These are phyloP conservation scores for Heteromurus nitidus DNA, from an alignment of 2,888 invertebrate species.

Conservation along the genomic window DNA sequence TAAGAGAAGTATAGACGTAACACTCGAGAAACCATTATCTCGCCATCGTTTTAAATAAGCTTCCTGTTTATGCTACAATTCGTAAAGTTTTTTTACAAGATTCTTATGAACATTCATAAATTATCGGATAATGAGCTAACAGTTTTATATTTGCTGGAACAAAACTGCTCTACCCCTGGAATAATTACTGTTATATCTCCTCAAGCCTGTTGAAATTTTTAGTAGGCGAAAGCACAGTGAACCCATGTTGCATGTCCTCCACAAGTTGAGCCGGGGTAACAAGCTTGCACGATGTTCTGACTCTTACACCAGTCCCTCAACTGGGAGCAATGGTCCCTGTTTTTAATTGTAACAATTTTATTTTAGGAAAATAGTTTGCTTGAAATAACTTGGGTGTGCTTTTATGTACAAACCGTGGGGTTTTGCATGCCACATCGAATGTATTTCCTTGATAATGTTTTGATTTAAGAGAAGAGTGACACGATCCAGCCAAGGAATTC, in stretches of 20 bases:
- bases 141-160: not conserved
- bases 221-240: conserved; percentile 13
- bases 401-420: not conserved
- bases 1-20: conserved; percentile 18
- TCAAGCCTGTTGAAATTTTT: too few relatives aligned
- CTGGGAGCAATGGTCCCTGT: not conserved
- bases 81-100: not conserved
- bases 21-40: not conserved
- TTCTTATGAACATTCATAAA: conserved; percentile 19
- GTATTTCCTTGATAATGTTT: conserved; percentile 13
- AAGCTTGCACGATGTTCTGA: not conserved
- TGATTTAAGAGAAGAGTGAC: not conserved
- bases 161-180: not conserved
- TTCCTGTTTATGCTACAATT: conserved; percentile 40
- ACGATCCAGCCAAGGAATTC: not conserved
- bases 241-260: conserved; percentile 23
- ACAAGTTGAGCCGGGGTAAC: conserved; percentile 3
- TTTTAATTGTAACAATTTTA: not conserved
- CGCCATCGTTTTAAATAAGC: not conserved
- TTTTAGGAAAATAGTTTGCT: not conserved
- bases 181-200: too few relatives aligned
- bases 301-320: conserved; percentile 2
- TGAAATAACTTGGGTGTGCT: not conserved
- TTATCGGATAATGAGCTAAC: not conserved
- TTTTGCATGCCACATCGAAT: not conserved